Evolutionary conservation across 2,888 invertebrate species (phyloP).

Genomic region (Idaea straminata): DNA sequence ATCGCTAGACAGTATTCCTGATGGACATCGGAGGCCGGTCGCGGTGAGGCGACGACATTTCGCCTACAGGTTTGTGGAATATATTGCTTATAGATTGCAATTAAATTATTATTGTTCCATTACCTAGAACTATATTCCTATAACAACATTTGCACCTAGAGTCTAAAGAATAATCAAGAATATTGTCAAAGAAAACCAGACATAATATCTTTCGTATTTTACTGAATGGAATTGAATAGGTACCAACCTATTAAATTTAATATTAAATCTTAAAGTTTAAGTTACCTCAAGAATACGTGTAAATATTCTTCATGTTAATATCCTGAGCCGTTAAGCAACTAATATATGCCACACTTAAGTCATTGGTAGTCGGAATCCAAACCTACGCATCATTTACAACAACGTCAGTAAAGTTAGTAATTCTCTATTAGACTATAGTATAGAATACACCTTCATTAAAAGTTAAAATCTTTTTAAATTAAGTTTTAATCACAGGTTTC

Average conservation of each 20-base stretch:
- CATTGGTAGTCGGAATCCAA: not conserved
- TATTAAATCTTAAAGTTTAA: not conserved
- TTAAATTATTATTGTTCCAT: not conserved
- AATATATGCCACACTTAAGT: not conserved
- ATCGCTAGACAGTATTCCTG: slow-evolving; percentile 54
- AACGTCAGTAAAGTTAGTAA: not conserved
- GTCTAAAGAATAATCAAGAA: too few relatives aligned
- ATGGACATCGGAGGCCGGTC: slow-evolving; percentile 34
- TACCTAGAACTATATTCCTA: not conserved
- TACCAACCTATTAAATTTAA: too few relatives aligned
- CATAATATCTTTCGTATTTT: too few relatives aligned
- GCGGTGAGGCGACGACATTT: slow-evolving; percentile 57
- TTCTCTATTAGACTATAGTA: too few relatives aligned
- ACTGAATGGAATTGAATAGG: too few relatives aligned
- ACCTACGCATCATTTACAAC: not conserved
- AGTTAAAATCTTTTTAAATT: too few relatives aligned
- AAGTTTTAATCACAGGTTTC: too few relatives aligned
- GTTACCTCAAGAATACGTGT: not conserved
- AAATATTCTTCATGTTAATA: not conserved
- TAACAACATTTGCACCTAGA: slow-evolving; percentile 3
- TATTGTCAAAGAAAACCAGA: too few relatives aligned
- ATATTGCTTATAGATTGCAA: too few relatives aligned
- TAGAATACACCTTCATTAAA: too few relatives aligned
- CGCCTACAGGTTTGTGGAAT: slow-evolving; percentile 53
- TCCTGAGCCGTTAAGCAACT: not conserved